A percentile compares a stretch with the other conserved stretches of the same genome.
phyloP scores from a whole-genome alignment of 2,888 invertebrate species.

The Oxycera nigricornis region DNA sequence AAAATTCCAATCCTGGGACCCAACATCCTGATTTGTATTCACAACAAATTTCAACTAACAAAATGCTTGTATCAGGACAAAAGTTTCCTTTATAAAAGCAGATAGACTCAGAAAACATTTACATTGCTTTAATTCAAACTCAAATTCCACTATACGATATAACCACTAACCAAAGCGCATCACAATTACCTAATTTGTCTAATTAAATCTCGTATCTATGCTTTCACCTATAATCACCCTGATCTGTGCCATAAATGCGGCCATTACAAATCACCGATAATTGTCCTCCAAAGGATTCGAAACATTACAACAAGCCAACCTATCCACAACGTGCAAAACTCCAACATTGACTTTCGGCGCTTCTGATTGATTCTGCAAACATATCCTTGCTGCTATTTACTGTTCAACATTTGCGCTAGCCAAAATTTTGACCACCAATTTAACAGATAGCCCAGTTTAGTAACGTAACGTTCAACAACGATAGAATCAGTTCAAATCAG shows the following conservation, averaged over 20 bases:
- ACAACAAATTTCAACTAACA: no score
- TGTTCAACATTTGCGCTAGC: background rate
- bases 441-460: background rate
- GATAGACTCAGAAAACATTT: no score
- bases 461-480: background rate
- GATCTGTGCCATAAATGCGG: background rate
- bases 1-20: no score
- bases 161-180: background rate
- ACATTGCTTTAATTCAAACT: no score
- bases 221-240: background rate
- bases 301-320: background rate
- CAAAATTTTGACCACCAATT: conserved; percentile 25
- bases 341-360: background rate
- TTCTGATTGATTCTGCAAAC: background rate
- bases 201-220: background rate
- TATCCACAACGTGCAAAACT: background rate
- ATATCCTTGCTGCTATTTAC: no score
- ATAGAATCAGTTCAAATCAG: background rate
- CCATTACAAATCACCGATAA: background rate
- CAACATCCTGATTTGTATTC: no score
- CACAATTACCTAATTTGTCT: conserved; percentile 6
- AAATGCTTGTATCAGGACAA: no score
- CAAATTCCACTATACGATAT: no score
- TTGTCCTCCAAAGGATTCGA: background rate
- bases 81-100: no score